phyloP scores from a whole-genome alignment of 1,140 invertebrate species.

The Leptinotarsa texana region DNA sequence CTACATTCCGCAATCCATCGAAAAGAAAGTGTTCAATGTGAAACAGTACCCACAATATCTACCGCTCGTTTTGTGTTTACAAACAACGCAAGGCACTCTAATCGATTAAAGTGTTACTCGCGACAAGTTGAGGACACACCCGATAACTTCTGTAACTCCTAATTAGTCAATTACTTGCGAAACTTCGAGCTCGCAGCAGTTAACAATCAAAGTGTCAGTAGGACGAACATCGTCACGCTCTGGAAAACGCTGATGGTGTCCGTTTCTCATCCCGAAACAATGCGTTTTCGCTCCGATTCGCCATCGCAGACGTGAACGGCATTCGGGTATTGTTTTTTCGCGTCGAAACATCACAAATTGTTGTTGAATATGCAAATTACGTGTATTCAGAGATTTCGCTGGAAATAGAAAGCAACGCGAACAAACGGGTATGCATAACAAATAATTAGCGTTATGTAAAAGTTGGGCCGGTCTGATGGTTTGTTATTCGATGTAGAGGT shows the following conservation, averaged over 20 bases:
- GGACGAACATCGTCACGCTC: not conserved
- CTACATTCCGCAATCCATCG: no score
- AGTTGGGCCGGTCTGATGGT: not conserved
- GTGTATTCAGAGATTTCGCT: not conserved
- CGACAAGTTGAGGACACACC: no score
- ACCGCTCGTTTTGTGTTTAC: no score
- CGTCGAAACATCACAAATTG: not conserved
- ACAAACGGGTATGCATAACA: slow-evolving; percentile 8
- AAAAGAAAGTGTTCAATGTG: no score
- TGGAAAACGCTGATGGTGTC: not conserved
- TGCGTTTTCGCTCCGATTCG: slow-evolving; percentile 1
- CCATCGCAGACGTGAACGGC: not conserved
- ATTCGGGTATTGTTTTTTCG: not conserved
- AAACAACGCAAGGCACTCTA: no score
- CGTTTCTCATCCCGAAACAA: slow-evolving; percentile 2
- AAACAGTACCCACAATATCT: no score
- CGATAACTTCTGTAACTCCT: not conserved
- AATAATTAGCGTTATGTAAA: slow-evolving; percentile 7
- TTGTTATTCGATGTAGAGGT: no score
- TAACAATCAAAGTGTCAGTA: not conserved
- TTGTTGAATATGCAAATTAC: not conserved
- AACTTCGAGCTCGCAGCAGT: not conserved
- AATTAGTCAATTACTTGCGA: not conserved
- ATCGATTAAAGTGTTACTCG: no score
- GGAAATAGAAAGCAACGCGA: slow-evolving; percentile 8